Evolutionary conservation across 2,797 vertebrate genomes (phyloP), one percentile per base, ranked within the genome.

Genomic region (Sardinella longiceps): DNA sequence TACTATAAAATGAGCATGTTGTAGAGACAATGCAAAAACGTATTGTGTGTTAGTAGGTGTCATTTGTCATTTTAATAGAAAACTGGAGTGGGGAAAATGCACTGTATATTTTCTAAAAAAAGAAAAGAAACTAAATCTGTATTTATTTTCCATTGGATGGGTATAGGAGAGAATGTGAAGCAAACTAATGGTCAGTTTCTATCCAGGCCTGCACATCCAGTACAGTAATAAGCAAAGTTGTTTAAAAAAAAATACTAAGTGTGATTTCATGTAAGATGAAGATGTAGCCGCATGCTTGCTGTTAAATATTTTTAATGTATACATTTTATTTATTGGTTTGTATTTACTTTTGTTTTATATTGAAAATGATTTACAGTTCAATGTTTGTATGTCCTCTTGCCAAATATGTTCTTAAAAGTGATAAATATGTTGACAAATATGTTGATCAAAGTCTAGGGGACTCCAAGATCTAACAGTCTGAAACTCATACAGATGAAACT

Each of bases 1-100:
- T 94, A 95, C 89, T 94, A 94, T 96, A 96, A 96, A 92, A 97
- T 94, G 93, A 92, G 97, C 98, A 98, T 97, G 97, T 95, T 93
- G 92, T 92, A 91, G 95, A 94, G 92, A 94, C 86, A 5, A 94
- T 93, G 89, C 90, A 91, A 95, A 95, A 94, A 94, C 95, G 93
- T 94, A 93, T 94, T 89, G 95, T 95, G 95, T 95, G 92, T 94
- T 90, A 89, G 91, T 95, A 93, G 91, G 91, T 95, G 94, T 94
- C 94, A 94, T 95, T 95, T 95, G 93, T 95, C 95, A 95, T 95
- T 96, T 96, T 95, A 95, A 93, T 95, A 95, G 95, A 92, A 94
- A 91, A 83, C 89, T 20, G 85, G 91, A 92, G 87, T 77, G 81
- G 82, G 91, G 92, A 93, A 94, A 93, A 95, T 94, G 91, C 93